Conservation (phyloP, 2,797 vertebrate genomes). For the Cirrhinus molitorella region DNA sequence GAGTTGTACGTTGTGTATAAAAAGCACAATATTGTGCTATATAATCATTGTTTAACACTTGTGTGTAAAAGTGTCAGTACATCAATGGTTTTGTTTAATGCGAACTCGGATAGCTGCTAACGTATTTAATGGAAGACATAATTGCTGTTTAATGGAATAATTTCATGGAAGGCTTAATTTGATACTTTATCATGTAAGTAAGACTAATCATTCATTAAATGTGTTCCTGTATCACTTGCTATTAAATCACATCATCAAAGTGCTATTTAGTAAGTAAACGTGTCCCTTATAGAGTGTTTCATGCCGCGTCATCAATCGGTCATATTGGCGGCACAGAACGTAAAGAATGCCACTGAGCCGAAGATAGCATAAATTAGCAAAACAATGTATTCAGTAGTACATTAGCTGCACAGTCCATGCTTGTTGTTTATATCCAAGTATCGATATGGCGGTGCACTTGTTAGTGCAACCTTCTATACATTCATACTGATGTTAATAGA, state of each 20-base stretch:
- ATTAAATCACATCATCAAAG: slow-evolving; percentile 6
- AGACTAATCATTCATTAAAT: slow-evolving; percentile 19
- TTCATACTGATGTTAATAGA: not conserved
- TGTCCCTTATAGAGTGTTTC: not conserved
- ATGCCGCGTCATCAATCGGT: too few species aligned
- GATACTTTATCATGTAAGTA: slow-evolving; percentile 17
- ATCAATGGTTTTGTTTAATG: slow-evolving; percentile 23
- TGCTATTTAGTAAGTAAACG: not conserved
- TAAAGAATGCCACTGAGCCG: too few species aligned
- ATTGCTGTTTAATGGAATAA: slow-evolving; percentile 33
- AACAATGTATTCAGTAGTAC: too few species aligned
- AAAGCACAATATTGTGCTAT: not conserved
- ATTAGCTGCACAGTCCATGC: too few species aligned
- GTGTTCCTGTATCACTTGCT: slow-evolving; percentile 1
- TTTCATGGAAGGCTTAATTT: slow-evolving; percentile 19
- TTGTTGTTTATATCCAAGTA: too few species aligned
- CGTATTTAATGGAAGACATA: not conserved
- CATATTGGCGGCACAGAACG: too few species aligned
- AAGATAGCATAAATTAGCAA: too few species aligned
- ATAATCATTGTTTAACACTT: not conserved
- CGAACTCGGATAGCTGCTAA: not conserved
- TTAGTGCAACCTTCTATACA: not conserved
- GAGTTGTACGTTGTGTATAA: not conserved
- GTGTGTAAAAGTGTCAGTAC: slow-evolving; percentile 1
- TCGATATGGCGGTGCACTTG: too few species aligned